These are phyloP conservation scores for Sebastes cheni DNA, from an alignment of 2,797 vertebrate genomes.

Conservation along the genomic window DNA sequence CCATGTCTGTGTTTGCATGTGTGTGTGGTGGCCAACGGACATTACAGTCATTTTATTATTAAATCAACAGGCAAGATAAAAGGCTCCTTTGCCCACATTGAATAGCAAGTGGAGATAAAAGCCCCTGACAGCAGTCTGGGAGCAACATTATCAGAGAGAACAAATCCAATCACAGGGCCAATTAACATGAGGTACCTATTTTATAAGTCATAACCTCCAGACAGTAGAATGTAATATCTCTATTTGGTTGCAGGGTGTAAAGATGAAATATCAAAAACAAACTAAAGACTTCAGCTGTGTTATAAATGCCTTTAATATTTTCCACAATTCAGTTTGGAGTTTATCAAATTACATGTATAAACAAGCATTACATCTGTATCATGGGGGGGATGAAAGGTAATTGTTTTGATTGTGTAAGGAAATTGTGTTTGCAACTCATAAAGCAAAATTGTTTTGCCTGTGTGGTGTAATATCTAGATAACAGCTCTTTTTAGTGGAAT, in stretches of 20 bases:
- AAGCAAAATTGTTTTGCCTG: neutral
- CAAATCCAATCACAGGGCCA: slow-evolving; percentile 47
- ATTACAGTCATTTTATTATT: slow-evolving; percentile 57
- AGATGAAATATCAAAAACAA: neutral
- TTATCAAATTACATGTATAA: neutral
- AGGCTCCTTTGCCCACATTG: slow-evolving; percentile 44
- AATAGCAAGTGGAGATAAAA: slow-evolving; percentile 57
- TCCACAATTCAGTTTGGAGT: neutral
- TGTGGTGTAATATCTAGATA: neutral
- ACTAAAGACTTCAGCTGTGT: neutral
- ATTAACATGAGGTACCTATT: slow-evolving; percentile 40
- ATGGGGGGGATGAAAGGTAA: neutral
- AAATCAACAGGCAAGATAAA: slow-evolving; percentile 68
- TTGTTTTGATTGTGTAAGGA: neutral
- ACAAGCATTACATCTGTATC: neutral
- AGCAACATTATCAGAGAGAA: slow-evolving; percentile 41
- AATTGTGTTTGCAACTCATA: neutral
- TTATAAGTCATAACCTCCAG: slow-evolving; percentile 21
- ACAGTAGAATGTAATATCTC: neutral
- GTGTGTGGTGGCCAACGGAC: slow-evolving; percentile 13
- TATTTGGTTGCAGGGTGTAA: slow-evolving; percentile 14
- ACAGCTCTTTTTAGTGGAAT: neutral
- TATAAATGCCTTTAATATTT: neutral
- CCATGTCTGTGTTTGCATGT: slow-evolving; percentile 17
- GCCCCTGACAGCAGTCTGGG: slow-evolving; percentile 38